A percentile compares a stretch with the other conserved stretches of the same genome.
phyloP scores from a whole-genome alignment of 2,888 invertebrate genomes.

The Yponomeuta plumbellus region DNA sequence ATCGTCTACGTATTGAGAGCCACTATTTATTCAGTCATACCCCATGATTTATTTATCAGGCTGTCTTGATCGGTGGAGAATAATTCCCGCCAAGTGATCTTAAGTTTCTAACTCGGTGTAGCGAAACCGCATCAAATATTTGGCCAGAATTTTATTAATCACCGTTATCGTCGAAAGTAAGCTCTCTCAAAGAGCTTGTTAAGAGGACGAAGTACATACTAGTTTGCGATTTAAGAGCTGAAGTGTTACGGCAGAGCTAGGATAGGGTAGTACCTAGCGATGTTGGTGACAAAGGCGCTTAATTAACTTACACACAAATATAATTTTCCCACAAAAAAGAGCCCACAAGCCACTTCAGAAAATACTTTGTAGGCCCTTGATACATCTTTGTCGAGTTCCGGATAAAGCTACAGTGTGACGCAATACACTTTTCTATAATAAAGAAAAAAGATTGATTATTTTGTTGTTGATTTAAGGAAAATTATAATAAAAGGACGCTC shows the following conservation, averaged over 20 bases:
- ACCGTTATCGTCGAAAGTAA: conserved; percentile 53
- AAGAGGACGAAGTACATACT: conserved; percentile 52
- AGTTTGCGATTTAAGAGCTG: conserved; percentile 62
- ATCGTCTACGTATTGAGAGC: conserved; percentile 1
- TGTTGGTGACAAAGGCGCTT: conserved; percentile 58
- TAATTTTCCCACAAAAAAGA: conserved; percentile 24
- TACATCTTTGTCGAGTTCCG: neutral
- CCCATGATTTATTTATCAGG: neutral
- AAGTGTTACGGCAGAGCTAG: conserved; percentile 46
- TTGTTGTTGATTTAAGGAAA: conserved; percentile 7
- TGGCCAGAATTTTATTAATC: conserved; percentile 45
- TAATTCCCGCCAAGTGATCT: neutral
- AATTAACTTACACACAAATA: conserved; percentile 55
- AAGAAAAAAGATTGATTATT: conserved; percentile 1
- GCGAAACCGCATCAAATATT: conserved; percentile 12
- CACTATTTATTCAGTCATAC: neutral
- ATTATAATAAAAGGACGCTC: conserved; percentile 39
- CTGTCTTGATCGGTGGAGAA: neutral
- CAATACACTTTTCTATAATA: neutral
- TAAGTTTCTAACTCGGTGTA: neutral
- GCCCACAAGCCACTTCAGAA: neutral
- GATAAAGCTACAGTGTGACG: neutral
- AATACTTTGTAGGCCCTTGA: neutral
- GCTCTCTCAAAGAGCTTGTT: conserved; percentile 48
- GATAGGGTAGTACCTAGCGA: too few species aligned